Conservation (phyloP, 2,113 vertebrate genomes). For the Todiramphus saurophagus region DNA sequence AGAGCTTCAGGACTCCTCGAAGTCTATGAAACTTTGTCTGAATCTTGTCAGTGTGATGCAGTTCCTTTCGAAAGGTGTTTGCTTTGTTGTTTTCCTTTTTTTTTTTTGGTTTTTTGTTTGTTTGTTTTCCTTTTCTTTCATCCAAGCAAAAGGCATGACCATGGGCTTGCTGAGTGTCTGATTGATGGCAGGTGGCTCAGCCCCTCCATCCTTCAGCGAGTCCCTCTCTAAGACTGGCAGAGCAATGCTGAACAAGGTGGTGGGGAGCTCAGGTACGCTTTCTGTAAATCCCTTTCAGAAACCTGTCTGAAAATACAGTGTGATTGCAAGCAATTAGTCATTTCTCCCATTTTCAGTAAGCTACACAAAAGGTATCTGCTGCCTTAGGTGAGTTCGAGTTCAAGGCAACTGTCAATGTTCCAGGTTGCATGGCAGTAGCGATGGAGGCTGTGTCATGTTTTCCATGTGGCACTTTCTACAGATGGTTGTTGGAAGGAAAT, state of each 20-base stretch:
- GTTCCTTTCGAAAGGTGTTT: background rate
- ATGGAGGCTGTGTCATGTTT: background rate
- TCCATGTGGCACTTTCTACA: background rate
- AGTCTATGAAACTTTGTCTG: background rate
- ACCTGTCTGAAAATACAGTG: background rate
- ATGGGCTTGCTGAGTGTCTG: accelerated
- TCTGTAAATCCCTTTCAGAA: background rate
- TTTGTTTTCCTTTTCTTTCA: too few relatives aligned
- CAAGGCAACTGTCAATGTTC: background rate
- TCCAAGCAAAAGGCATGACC: accelerated
- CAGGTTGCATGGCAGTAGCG: background rate
- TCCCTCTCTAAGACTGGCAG: background rate
- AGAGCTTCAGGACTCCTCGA: background rate
- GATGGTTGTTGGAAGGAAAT: background rate
- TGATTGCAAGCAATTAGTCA: background rate
- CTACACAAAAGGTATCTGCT: background rate
- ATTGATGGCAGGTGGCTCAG: background rate
- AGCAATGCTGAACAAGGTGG: background rate
- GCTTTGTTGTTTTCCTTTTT: background rate
- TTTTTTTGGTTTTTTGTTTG: too few relatives aligned
- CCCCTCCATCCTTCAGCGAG: background rate
- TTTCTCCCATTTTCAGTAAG: background rate
- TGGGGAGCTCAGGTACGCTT: background rate
- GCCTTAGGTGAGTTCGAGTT: background rate
- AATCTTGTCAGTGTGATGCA: background rate